Evolutionary conservation across 2,113 vertebrate species (phyloP).

Genomic region (Ia io): DNA sequence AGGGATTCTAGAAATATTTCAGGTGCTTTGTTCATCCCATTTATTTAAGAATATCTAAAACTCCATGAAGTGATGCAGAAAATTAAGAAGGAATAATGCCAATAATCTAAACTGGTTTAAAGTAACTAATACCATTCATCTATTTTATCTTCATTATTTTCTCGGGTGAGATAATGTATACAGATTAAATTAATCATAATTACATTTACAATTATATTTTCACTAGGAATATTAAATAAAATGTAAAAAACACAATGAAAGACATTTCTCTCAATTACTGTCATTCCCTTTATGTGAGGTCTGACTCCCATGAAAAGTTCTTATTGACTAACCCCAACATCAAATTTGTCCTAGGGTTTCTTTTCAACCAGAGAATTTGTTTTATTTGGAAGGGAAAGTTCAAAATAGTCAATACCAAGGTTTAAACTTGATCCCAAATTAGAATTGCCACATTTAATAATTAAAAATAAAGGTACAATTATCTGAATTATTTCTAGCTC

Average conservation of each 20-base stretch:
- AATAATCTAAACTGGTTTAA: slow-evolving; percentile 14
- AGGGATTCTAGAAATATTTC: background rate
- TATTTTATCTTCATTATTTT: slow-evolving; percentile 18
- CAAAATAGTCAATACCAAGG: background rate
- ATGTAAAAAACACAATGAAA: background rate
- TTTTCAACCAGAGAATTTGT: background rate
- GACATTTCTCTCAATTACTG: background rate
- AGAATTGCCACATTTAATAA: background rate
- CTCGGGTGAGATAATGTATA: slow-evolving; percentile 8
- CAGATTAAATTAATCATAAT: slow-evolving; percentile 59
- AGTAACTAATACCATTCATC: slow-evolving; percentile 35
- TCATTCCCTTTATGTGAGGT: background rate
- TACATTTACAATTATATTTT: slow-evolving; percentile 47
- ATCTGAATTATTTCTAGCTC: background rate
- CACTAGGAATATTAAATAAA: slow-evolving; percentile 42
- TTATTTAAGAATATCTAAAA: slow-evolving; percentile 25
- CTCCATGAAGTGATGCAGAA: slow-evolving; percentile 33
- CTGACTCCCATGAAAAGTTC: background rate
- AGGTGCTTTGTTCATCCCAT: slow-evolving; percentile 26
- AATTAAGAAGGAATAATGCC: background rate
- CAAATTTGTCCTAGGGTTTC: background rate
- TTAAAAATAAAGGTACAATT: background rate
- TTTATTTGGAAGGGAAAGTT: background rate
- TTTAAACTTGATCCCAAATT: background rate
- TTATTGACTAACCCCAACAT: background rate